These are phyloP conservation scores for Eublepharis macularius DNA, from an alignment of 2,113 vertebrate species.

Conservation along the genomic window DNA sequence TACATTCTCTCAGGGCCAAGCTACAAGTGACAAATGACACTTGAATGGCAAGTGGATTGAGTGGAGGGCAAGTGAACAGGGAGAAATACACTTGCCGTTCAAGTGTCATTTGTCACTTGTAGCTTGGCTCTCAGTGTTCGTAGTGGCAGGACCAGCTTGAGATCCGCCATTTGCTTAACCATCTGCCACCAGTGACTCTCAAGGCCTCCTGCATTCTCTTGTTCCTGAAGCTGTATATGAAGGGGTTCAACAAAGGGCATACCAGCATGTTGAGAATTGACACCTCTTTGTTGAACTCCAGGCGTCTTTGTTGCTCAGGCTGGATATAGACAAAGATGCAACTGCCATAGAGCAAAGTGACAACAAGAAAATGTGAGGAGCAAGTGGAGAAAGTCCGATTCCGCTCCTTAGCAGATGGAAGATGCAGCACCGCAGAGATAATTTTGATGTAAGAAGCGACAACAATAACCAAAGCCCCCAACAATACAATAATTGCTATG, in stretches of 20 bases:
- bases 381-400: constrained; percentile 23
- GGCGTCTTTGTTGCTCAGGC: constrained; percentile 2
- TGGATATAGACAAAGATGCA: constrained; percentile 37
- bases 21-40: no score
- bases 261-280: constrained; percentile 26
- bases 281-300: constrained; percentile 28
- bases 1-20: no score
- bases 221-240: constrained; percentile 37
- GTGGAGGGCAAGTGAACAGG: no score
- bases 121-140: background rate
- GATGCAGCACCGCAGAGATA: background rate
- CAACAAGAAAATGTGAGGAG: constrained; percentile 18
- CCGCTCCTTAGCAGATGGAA: background rate
- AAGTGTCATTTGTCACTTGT: no score
- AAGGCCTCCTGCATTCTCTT: constrained; percentile 25
- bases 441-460: constrained; percentile 9
- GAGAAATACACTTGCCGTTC: no score
- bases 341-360: constrained; percentile 19
- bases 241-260: constrained; percentile 17
- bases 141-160: background rate
- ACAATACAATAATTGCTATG: background rate
- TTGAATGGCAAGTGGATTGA: no score
- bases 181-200: background rate
- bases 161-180: background rate
- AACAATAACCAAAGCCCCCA: background rate